A percentile compares a stretch with the other conserved stretches of the same genome.
These are phyloP conservation scores for Acleris laterana DNA, from an alignment of 2,888 invertebrate genomes.

Conservation along the genomic window DNA sequence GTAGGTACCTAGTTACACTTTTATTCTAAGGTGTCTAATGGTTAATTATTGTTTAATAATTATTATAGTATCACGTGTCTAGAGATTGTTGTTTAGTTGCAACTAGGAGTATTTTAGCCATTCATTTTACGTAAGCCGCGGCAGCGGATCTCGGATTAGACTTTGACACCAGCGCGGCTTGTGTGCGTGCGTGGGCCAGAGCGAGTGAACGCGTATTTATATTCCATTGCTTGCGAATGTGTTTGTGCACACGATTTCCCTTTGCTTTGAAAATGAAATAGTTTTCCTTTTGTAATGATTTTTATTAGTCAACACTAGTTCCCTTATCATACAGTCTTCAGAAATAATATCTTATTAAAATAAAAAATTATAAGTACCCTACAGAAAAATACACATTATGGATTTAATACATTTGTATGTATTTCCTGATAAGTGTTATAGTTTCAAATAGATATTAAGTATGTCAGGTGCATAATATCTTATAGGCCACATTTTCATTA, in stretches of 20 bases:
- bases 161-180: slow-evolving; percentile 72
- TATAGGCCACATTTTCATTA: no score
- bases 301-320: neutral
- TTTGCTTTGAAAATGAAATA: slow-evolving; percentile 17
- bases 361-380: no score
- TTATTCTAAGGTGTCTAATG: neutral
- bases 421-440: no score
- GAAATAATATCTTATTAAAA: no score
- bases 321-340: no score
- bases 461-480: no score
- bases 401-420: no score
- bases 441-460: no score
- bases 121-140: slow-evolving; percentile 49
- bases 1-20: neutral
- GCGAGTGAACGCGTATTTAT: slow-evolving; percentile 56
- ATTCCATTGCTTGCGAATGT: slow-evolving; percentile 55
- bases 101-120: slow-evolving; percentile 28
- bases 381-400: no score
- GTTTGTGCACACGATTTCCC: slow-evolving; percentile 51
- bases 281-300: neutral
- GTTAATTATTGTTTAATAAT: neutral
- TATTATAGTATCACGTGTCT: neutral
- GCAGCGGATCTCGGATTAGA: slow-evolving; percentile 63
- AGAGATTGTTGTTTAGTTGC: slow-evolving; percentile 14
- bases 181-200: slow-evolving; percentile 61